Base-by-base conservation (phyloP, 2,888 invertebrate genomes). In the Oconnorella tubifera region DNA sequence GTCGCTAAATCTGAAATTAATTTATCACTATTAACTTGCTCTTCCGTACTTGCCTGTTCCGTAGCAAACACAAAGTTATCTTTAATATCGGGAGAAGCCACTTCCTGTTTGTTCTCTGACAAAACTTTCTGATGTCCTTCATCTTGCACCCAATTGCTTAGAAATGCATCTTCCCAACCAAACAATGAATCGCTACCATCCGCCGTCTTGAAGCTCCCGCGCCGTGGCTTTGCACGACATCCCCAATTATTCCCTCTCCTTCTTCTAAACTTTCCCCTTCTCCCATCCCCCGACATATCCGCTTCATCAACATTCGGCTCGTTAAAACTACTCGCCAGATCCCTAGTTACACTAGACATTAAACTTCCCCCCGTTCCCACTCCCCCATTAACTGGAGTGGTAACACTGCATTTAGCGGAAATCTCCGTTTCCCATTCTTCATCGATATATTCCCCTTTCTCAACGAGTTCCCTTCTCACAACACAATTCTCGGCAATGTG, bases 401-500 rank as follows among this genome's bases (percentile, higher is more conserved):
- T 1, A 3, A n/a, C 1, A 2, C 6, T 1, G 31, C 53, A 51
- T 56, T 40, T 29, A 40, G 33, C 29, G 10, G 25, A 56, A n/a
- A 67, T 29, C 33, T 65, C 67, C 23, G 64, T 62, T 50, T 72
- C 72, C 70, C 69, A 71, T 56, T 72, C 67, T 32, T 62, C 51
- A 55, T 69, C 67, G n/a, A 64, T 6, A 31, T 55, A 60, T 49
- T 68, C 67, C 2, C 63, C 65, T 48, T 60, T 32, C 51, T 70
- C 64, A 19, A 63, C 59, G 31, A 65, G 60, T 3, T 75, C 68
- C 59, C 75, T 76, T 58, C 77, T 75, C 27, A 76, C 74, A 3
- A 72, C 68, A 70, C 81, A 80, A 56, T 78, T 74, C 51, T 77
- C 78, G 31, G 72, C 70, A 60, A 77, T 76, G 69, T 82, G 82